A percentile compares a stretch with the other conserved stretches of the same genome.
Evolutionary conservation across 2,797 vertebrate genomes (phyloP).

Genomic region (Anolis apletophallus): DNA sequence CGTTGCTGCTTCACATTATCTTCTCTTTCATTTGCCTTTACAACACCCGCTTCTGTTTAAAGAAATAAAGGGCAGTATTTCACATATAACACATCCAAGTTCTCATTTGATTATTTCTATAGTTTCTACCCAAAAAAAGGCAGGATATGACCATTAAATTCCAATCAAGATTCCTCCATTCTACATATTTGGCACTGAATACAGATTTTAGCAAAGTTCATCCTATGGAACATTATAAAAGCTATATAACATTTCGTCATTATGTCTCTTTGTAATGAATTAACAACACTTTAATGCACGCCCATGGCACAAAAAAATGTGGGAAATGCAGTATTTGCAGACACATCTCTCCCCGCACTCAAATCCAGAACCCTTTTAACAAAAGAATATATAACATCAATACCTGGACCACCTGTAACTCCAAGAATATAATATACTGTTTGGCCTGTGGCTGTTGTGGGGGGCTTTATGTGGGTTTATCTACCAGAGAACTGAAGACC

Average conservation of each 20-base stretch:
- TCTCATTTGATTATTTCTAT: background rate
- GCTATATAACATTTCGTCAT: background rate
- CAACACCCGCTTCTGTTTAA: background rate
- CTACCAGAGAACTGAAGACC: too few species aligned
- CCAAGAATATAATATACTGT: too few species aligned
- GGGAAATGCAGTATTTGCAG: too few species aligned
- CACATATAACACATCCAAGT: background rate
- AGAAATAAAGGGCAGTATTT: slow-evolving; percentile 9
- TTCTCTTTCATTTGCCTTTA: slow-evolving; percentile 27
- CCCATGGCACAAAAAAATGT: too few species aligned
- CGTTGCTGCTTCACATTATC: slow-evolving; percentile 27
- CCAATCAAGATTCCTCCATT: background rate
- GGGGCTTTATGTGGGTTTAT: too few species aligned
- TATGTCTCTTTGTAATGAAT: background rate
- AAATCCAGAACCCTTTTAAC: too few species aligned
- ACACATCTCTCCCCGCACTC: too few species aligned
- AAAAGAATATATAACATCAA: too few species aligned
- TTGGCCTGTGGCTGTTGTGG: too few species aligned
- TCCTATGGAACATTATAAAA: background rate
- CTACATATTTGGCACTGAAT: background rate
- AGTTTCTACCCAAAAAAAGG: background rate
- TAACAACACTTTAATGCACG: background rate
- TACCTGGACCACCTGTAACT: too few species aligned
- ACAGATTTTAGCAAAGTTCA: background rate
- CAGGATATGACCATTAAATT: slow-evolving; percentile 13